phyloP scores from a whole-genome alignment of 1,140 invertebrate species.

The Calosoma granatense region DNA sequence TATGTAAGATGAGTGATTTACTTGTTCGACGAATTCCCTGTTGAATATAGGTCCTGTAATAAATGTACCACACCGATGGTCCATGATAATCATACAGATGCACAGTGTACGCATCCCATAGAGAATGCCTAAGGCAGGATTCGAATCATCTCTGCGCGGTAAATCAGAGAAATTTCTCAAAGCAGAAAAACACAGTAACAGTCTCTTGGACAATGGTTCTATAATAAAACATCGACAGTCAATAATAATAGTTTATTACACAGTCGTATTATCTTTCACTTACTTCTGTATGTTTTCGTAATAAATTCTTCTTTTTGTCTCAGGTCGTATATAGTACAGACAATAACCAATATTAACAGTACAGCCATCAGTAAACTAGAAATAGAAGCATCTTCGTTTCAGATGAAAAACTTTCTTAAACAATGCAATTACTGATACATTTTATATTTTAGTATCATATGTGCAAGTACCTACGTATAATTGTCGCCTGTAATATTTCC shows the following conservation, averaged over 20 bases:
- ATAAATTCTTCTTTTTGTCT: not conserved
- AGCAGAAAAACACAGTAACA: slow-evolving; percentile 37
- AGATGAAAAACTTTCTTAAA: too few species aligned
- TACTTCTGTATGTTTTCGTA: not conserved
- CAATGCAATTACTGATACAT: too few species aligned
- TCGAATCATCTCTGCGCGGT: slow-evolving; percentile 33
- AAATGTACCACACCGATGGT: slow-evolving; percentile 39
- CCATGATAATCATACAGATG: slow-evolving; percentile 40
- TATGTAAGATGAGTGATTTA: slow-evolving; percentile 18
- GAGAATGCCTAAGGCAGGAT: slow-evolving; percentile 35
- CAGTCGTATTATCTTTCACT: not conserved
- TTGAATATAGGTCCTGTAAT: slow-evolving; percentile 42
- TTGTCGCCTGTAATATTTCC: too few species aligned
- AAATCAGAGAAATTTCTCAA: slow-evolving; percentile 34
- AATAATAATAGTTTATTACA: slow-evolving; percentile 13
- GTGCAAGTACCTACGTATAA: too few species aligned
- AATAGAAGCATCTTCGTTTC: too few species aligned
- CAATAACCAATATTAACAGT: slow-evolving; percentile 11
- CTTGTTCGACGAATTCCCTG: slow-evolving; percentile 39
- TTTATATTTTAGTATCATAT: too few species aligned
- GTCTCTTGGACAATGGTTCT: slow-evolving; percentile 29
- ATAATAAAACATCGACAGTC: slow-evolving; percentile 30
- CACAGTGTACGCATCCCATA: slow-evolving; percentile 42
- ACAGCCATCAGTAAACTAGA: not conserved
- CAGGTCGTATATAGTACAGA: slow-evolving; percentile 4